A percentile compares a stretch with the other conserved stretches of the same genome.
Conservation (phyloP, 2,888 invertebrate species). For the Celastrina argiolus region DNA sequence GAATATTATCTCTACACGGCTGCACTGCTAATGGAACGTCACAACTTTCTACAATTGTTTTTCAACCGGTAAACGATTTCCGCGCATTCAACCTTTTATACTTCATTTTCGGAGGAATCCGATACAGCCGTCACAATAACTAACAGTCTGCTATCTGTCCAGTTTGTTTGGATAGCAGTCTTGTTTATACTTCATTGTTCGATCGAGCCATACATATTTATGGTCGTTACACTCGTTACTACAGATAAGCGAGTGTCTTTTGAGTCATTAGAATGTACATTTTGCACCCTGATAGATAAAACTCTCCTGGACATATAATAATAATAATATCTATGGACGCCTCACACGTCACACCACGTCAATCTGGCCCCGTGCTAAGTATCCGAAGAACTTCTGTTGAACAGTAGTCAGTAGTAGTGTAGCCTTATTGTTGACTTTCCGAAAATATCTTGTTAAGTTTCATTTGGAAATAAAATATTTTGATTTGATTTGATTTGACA, state of each 20-base stretch:
- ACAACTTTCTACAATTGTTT: slow-evolving; percentile 26
- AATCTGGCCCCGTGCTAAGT: no score
- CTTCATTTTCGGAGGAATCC: slow-evolving; percentile 1
- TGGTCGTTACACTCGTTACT: slow-evolving; percentile 36
- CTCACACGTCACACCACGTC: no score
- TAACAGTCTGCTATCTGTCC: slow-evolving; percentile 12
- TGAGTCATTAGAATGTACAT: slow-evolving; percentile 39
- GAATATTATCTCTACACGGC: background rate
- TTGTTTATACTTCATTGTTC: slow-evolving; percentile 37
- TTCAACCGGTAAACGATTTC: slow-evolving; percentile 15
- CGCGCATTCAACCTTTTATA: slow-evolving; percentile 12
- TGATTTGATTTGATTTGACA: no score
- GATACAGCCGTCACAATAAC: slow-evolving; percentile 2
- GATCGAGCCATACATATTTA: slow-evolving; percentile 47
- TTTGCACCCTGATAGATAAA: slow-evolving; percentile 1
- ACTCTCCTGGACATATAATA: no score
- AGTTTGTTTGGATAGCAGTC: slow-evolving; percentile 38
- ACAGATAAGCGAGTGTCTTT: slow-evolving; percentile 42
- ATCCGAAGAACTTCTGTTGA: no score
- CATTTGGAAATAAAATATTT: no score
- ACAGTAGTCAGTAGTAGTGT: no score
- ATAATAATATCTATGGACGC: no score
- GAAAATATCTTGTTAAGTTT: no score
- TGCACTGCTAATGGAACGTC: background rate
- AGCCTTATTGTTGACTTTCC: no score